Evolutionary conservation across 2,888 invertebrate species (phyloP), one percentile per base, ranked within the genome.

Genomic region (Eristalinus aeneus): DNA sequence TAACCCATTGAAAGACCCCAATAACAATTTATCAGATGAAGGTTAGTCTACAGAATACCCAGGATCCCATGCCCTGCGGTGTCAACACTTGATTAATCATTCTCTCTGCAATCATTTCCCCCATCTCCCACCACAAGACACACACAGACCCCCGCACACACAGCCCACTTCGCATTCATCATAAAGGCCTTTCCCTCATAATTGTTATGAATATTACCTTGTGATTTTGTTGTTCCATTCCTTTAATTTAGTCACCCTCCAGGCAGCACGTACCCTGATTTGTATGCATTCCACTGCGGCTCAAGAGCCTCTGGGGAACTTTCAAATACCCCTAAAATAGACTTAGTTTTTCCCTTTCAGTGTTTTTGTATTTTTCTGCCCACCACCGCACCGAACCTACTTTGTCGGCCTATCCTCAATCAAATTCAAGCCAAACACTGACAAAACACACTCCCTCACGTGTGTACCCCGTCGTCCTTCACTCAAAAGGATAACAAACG

Each of bases 191-290:
- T 9, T 46, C 61, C n/a, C 56, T 61, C 67, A 79, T 71, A 85
- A 81, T 85, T 85, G 69, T 73, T 76, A 77, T 81, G 76, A 85
- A 81, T 76, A 77, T 85, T 81, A 76, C 73, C 76, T 72, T 77
- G 72, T 64, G 58, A 73, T 46, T 56, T 61, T 53, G 27, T 63
- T 61, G 22, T 68, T 68, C 16, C n/a, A 27, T 56, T 58, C 46
- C 56, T 58, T 68, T 64, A 81, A 78, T 78, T 71, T 65, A 78
- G 61, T 82, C 60, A 54, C 54, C 71, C 74, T 77, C 74, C 34
- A 74, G 71, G 63, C 61, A 69, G 53, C 64, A 81, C 74, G 61
- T 74, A 78, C 56, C 56, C 77, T 77, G 73, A 86, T 74, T 81
- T 74, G 81, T 86, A 81, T 73, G 77, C 77, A 86, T 69, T 73